Conservation (phyloP, 2,888 invertebrate species). For the Lasioglossum calceatum region DNA sequence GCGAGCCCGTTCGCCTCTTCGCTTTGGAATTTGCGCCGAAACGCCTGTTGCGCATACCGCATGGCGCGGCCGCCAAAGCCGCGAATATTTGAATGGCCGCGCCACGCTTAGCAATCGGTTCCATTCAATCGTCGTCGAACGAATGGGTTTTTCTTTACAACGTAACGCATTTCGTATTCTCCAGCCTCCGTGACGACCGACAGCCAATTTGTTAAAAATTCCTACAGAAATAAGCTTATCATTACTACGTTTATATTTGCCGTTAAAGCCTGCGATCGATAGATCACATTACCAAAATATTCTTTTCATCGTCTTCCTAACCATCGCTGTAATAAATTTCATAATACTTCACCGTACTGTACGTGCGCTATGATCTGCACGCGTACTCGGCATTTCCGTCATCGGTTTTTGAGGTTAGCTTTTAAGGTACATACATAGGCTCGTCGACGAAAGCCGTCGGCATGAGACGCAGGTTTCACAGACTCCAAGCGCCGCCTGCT, state of each 20-base stretch:
- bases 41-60: slow-evolving; percentile 64
- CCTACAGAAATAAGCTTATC: not conserved
- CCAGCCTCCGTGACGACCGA: not conserved
- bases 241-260: not conserved
- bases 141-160: not conserved
- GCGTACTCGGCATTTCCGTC: not conserved
- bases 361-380: not conserved
- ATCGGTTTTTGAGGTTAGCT: slow-evolving; percentile 7
- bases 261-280: not conserved
- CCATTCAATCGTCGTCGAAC: slow-evolving; percentile 17
- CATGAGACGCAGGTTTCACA: not conserved
- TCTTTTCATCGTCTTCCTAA: too few relatives aligned
- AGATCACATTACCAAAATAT: not conserved
- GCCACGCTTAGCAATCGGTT: slow-evolving; percentile 7
- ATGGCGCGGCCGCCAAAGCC: slow-evolving; percentile 16
- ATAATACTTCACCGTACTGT: not conserved
- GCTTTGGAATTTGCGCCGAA: slow-evolving; percentile 59
- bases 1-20: slow-evolving; percentile 46
- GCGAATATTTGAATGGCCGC: slow-evolving; percentile 25
- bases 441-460: not conserved
- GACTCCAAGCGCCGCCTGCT: not conserved
- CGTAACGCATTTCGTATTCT: not conserved
- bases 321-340: not conserved
- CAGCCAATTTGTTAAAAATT: not conserved
- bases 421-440: not conserved